A percentile compares a stretch with the other conserved stretches of the same genome.
These are phyloP conservation scores for Natrix natrix DNA, from an alignment of 2,797 vertebrate species.

Conservation along the genomic window DNA sequence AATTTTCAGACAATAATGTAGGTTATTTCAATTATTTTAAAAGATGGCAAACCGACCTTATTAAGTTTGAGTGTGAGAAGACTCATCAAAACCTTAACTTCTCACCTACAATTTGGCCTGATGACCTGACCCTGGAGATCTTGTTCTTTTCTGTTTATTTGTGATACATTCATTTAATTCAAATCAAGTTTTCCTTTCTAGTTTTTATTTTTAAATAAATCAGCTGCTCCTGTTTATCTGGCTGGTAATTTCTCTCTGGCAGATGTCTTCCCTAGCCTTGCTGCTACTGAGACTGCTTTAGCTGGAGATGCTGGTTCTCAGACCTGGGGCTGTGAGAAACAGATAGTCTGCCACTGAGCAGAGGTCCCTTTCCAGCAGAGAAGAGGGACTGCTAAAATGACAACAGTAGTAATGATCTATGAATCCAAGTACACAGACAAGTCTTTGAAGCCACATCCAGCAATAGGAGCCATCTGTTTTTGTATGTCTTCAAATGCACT, in stretches of 20 bases:
- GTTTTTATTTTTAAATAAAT: neutral
- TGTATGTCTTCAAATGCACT: neutral
- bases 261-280: neutral
- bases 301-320: neutral
- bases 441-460: neutral
- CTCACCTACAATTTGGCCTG: neutral
- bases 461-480: neutral
- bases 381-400: neutral
- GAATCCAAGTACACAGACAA: neutral
- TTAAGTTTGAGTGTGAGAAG: neutral
- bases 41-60: neutral
- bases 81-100: neutral
- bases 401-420: neutral
- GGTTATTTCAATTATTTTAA: neutral
- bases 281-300: neutral
- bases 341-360: neutral
- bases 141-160: neutral
- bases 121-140: neutral
- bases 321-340: neutral
- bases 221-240: neutral
- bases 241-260: neutral
- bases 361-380: neutral
- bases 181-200: rapidly evolving
- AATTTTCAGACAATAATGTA: neutral
- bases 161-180: neutral